Evolutionary conservation across 2,888 invertebrate species (phyloP).

Genomic region (Drepana falcataria): DNA sequence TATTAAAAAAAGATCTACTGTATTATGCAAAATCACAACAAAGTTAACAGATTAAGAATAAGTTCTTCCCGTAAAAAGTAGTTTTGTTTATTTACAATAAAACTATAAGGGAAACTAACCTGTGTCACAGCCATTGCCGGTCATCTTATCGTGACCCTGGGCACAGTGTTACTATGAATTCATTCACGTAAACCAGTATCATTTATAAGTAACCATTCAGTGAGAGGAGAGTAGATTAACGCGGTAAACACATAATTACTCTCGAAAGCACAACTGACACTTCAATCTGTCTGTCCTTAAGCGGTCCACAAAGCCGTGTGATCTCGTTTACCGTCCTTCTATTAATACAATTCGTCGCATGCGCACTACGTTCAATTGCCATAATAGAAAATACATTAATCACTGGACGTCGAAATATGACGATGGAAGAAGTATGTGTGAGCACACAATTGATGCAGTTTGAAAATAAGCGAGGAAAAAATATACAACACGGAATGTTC

Average conservation of each 20-base stretch:
- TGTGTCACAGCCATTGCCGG: constrained; percentile 25
- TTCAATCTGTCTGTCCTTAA: constrained; percentile 24
- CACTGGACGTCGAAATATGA: constrained; percentile 47
- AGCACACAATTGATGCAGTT: constrained; percentile 52
- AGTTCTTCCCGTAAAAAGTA: not conserved
- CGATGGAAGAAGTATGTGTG: constrained; percentile 32
- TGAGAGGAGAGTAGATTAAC: constrained; percentile 16
- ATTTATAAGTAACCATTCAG: constrained; percentile 14
- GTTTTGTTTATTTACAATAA: not conserved
- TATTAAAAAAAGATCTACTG: too few species aligned
- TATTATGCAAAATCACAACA: too few species aligned
- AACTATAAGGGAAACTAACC: constrained; percentile 28
- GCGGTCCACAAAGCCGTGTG: constrained; percentile 41
- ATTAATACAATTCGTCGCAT: constrained; percentile 67
- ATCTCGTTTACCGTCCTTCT: constrained; percentile 49
- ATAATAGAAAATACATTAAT: constrained; percentile 69
- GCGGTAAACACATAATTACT: constrained; percentile 26
- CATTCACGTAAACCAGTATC: constrained; percentile 20
- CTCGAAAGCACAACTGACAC: constrained; percentile 34
- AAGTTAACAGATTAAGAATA: too few species aligned
- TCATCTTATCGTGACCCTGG: constrained; percentile 28
- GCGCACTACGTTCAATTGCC: constrained; percentile 67
- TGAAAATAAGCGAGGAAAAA: constrained; percentile 53
- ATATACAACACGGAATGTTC: constrained; percentile 51
- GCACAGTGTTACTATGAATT: constrained; percentile 15